These are phyloP conservation scores for Mirounga angustirostris DNA, from an alignment of 2,113 vertebrate genomes.

Conservation along the genomic window DNA sequence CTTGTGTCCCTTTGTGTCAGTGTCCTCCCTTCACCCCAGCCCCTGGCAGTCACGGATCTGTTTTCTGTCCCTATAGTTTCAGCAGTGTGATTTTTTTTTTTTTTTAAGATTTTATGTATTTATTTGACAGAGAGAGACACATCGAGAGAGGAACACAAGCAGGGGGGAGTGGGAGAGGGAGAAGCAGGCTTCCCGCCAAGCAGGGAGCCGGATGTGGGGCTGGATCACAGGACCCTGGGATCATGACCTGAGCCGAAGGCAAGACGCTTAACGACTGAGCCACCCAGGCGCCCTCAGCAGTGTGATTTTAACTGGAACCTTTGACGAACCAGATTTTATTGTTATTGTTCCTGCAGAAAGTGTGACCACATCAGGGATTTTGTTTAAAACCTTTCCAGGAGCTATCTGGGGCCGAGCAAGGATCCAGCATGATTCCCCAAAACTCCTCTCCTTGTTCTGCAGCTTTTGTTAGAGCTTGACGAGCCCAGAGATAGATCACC, in stretches of 20 bases:
- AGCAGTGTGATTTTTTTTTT: not conserved
- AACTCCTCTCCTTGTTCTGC: not conserved
- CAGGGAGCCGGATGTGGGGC: too few species aligned
- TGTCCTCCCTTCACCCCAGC: not conserved
- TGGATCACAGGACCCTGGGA: too few species aligned
- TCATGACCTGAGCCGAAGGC: too few species aligned
- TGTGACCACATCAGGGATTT: not conserved
- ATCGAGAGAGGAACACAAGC: too few species aligned
- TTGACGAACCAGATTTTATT: not conserved
- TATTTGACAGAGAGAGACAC: too few species aligned
- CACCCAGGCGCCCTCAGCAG: not conserved
- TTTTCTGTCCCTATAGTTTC: conserved; percentile 8
- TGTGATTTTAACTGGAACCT: not conserved
- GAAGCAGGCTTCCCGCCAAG: too few species aligned
- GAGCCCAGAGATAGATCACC: not conserved
- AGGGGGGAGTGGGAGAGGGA: too few species aligned
- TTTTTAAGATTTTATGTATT: too few species aligned
- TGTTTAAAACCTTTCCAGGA: not conserved
- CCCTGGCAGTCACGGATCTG: not conserved
- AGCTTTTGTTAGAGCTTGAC: not conserved
- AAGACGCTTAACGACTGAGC: too few species aligned
- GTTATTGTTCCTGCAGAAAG: not conserved
- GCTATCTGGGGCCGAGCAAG: not conserved
- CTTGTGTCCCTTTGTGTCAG: not conserved
- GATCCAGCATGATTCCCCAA: not conserved